Base-by-base conservation (phyloP, 2,888 invertebrate genomes). In the Eupithecia subumbrata region DNA sequence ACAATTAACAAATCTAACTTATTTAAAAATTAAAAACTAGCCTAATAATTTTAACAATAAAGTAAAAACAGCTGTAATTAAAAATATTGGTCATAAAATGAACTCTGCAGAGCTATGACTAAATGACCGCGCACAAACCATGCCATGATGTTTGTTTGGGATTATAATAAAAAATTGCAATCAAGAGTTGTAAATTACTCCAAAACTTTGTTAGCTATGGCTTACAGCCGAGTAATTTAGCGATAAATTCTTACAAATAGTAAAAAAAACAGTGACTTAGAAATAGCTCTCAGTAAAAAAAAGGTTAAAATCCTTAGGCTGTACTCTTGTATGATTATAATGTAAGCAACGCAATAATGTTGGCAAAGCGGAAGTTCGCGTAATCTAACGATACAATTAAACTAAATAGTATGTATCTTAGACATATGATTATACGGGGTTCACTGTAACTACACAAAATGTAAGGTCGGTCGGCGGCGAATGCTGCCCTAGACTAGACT, bases 281-380 rank as follows among this genome's bases (percentile, higher is more conserved):
- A 91, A 94, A 94, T 95, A 95, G 95, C 95, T 94, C 95, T 93
- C 94, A 94, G 94, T 89, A 89, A 40, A 92, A 92, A 92, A 90
- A 94, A 92, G 87, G 93, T 95, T 95, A 94, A 94, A 94, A 94
- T 95, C 94, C 94, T 94, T 94, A 94, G 94, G 94, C 94, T 94
- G 94, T 94, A 94, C 94, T 94, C 92, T 92, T 88, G 87, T 92
- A 93, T 91, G 93, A 91, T 93, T 93, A 93, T 91, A 93, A 94
- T 91, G 92, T 93, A 94, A 94, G 93, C 94, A 93, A 95, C 94
- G 92, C 94, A 94, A 94, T 93, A 94, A 73, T 91, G 92, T 94
- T 92, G 94, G 93, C 95, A 91, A 95, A 95, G 94, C 94, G 91
- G 94, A 93, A 93, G 92, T 91, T 91, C 90, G 92, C 93, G 88